Percentiles rank a stretch among this genome's conserved stretches.
phyloP scores from a whole-genome alignment of 2,797 vertebrate species.

The Epinephelus coioides region DNA sequence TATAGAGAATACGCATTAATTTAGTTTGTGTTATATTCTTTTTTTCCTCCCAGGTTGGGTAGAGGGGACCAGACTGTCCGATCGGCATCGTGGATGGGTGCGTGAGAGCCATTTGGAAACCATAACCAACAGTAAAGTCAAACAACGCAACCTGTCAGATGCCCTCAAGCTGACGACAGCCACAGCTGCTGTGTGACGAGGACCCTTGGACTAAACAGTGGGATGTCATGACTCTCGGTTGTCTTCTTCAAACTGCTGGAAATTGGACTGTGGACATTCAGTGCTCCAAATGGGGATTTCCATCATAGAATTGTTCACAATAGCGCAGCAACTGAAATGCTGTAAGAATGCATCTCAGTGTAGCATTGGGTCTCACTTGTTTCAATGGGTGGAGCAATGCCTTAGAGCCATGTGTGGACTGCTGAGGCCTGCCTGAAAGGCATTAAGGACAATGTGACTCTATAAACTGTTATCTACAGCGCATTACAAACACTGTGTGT shows the following conservation, averaged over 20 bases:
- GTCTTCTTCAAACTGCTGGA: constrained; percentile 31
- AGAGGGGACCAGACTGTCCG: constrained; percentile 92
- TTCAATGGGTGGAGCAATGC: constrained; percentile 39
- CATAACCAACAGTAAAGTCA: constrained; percentile 88
- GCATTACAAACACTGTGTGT: constrained; percentile 16
- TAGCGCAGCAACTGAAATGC: constrained; percentile 26
- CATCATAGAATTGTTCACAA: constrained; percentile 15
- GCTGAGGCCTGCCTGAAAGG: constrained; percentile 33
- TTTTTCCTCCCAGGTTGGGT: constrained; percentile 89
- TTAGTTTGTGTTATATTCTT: constrained; percentile 9
- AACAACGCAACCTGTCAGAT: constrained; percentile 92
- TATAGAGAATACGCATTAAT: neutral
- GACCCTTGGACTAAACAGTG: neutral
- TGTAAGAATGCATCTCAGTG: constrained; percentile 29
- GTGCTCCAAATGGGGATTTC: constrained; percentile 19
- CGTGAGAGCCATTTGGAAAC: constrained; percentile 90
- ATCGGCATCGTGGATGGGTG: constrained; percentile 93
- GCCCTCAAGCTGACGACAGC: constrained; percentile 92
- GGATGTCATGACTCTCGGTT: neutral
- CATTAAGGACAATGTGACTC: constrained; percentile 15
- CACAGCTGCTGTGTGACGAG: constrained; percentile 84
- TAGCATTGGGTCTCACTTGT: constrained; percentile 27
- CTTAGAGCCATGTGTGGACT: constrained; percentile 21
- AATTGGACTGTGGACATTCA: constrained; percentile 36
- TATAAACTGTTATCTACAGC: constrained; percentile 23